These are phyloP conservation scores for Sciurus niger DNA, from an alignment of 2,113 vertebrate genomes.

Conservation along the genomic window DNA sequence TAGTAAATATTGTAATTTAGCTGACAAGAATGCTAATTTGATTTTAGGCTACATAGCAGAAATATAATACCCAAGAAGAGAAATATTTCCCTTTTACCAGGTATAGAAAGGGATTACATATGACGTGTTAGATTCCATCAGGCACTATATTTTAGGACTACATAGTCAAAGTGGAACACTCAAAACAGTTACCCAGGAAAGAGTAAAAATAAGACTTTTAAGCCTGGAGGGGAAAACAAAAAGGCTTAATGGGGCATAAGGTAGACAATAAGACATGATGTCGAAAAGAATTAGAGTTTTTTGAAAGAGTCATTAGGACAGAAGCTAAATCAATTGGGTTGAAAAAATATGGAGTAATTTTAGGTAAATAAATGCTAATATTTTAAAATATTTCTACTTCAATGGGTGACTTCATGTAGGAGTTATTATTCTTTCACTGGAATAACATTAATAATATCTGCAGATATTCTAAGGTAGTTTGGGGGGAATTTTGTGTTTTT, in stretches of 20 bases:
- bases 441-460: neutral
- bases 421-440: neutral
- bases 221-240: neutral
- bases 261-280: neutral
- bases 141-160: neutral
- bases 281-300: neutral
- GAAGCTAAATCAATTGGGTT: neutral
- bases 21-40: constrained; percentile 58
- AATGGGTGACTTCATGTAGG: neutral
- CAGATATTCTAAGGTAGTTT: neutral
- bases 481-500: neutral
- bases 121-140: neutral
- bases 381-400: constrained; percentile 15
- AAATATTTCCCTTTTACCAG: constrained; percentile 21
- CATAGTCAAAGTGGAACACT: neutral
- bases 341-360: constrained; percentile 7
- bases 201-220: constrained; percentile 16
- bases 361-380: neutral
- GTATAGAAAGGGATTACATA: neutral
- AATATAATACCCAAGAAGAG: constrained; percentile 48
- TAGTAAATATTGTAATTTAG: neutral
- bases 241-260: neutral
- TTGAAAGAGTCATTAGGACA: neutral
- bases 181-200: neutral
- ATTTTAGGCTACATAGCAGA: constrained; percentile 41